Evolutionary conservation across 2,888 invertebrate genomes (phyloP).

Genomic region (Cynaeus angustus): DNA sequence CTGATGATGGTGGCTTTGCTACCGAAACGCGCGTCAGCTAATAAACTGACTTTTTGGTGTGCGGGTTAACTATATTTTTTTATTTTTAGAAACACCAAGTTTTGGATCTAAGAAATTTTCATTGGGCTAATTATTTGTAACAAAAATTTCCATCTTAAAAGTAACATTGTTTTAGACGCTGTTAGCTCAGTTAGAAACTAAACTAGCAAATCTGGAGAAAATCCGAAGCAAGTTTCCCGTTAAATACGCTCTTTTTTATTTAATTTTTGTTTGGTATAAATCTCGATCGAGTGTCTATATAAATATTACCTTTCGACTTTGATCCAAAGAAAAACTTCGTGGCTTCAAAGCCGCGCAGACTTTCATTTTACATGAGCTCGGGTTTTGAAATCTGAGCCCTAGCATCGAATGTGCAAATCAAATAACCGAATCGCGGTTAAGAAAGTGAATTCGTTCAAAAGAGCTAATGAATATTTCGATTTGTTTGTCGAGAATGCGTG

Average conservation of each 20-base stretch:
- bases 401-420: conserved; percentile 4
- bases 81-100: no score
- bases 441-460: not conserved
- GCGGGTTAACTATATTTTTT: no score
- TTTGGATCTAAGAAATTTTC: no score
- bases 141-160: no score
- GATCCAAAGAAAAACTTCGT: conserved; percentile 4
- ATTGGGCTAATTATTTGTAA: no score
- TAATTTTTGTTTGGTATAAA: not conserved
- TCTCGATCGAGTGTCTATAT: not conserved
- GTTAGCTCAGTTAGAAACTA: no score
- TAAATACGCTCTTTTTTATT: not conserved
- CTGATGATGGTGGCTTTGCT: no score
- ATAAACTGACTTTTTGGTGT: no score
- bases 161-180: no score
- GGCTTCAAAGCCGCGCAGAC: conserved; percentile 1
- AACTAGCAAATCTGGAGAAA: no score
- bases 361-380: conserved; percentile 2
- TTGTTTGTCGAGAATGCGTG: conserved; percentile 5
- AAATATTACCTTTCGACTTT: conserved; percentile 3
- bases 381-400: conserved; percentile 5
- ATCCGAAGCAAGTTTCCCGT: no score
- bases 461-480: not conserved
- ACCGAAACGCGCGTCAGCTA: no score
- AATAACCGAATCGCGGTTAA: conserved; percentile 2